Conservation (phyloP, 2,113 vertebrate genomes). For the Piliocolobus tephrosceles region DNA sequence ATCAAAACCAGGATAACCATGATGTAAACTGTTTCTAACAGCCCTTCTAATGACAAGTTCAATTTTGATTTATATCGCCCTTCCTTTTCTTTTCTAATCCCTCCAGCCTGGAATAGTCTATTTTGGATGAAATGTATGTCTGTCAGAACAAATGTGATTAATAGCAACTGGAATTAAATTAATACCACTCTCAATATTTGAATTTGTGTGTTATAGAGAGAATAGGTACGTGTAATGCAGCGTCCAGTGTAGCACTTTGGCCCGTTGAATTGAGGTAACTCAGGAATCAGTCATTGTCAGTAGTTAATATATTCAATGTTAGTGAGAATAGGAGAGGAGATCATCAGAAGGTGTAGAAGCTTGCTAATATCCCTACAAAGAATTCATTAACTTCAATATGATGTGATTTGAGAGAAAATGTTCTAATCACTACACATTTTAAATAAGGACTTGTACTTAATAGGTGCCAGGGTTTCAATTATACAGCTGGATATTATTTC, state of each 20-base stretch:
- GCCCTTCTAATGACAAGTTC: constrained; percentile 15
- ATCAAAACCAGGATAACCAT: not conserved
- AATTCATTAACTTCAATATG: constrained; percentile 80
- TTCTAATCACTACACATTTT: constrained; percentile 71
- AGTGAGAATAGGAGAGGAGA: not conserved
- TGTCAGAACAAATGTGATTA: not conserved
- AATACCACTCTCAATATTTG: constrained; percentile 30
- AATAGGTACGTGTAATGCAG: not conserved
- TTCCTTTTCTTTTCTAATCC: not conserved
- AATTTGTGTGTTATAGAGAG: not conserved
- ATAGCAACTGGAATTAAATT: constrained; percentile 28
- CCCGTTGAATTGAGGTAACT: not conserved
- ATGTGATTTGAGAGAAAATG: constrained; percentile 77
- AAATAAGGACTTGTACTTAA: constrained; percentile 79
- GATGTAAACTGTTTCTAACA: not conserved
- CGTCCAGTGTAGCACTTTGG: not conserved
- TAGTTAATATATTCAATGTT: constrained; percentile 64
- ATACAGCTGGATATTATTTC: constrained; percentile 78
- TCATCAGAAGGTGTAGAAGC: constrained; percentile 69
- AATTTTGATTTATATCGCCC: not conserved
- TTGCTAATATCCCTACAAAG: constrained; percentile 77
- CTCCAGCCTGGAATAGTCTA: constrained; percentile 1
- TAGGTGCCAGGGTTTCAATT: constrained; percentile 78
- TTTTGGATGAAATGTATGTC: constrained; percentile 19
- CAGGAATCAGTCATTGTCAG: constrained; percentile 59